Evolutionary conservation across 2,113 vertebrate genomes (phyloP).

Genomic region (Cepphus grylle): DNA sequence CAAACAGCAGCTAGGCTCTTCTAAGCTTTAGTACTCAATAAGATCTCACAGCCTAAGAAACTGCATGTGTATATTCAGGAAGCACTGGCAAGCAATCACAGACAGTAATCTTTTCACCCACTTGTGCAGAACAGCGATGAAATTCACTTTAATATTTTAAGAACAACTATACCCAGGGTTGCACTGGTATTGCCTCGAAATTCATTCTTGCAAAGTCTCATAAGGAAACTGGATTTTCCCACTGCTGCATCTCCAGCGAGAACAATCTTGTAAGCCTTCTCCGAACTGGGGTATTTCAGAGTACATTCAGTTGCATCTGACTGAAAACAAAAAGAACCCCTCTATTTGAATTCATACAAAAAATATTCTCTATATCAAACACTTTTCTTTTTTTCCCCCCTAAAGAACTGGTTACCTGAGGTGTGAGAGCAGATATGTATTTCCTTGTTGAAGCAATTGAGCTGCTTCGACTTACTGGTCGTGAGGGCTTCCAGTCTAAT

Average conservation of each 20-base stretch:
- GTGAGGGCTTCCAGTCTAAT: slow-evolving; percentile 78
- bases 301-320: slow-evolving; percentile 48
- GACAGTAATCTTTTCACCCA: background rate
- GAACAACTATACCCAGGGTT: slow-evolving; percentile 82
- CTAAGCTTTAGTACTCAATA: background rate
- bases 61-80: rapidly evolving
- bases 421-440: slow-evolving; percentile 80
- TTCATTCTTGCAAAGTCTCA: slow-evolving; percentile 95
- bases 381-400: background rate
- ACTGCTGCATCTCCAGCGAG: slow-evolving; percentile 93
- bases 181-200: slow-evolving; percentile 86
- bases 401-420: slow-evolving; percentile 72
- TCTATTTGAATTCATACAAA: background rate
- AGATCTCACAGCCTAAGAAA: background rate
- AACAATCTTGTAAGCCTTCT: slow-evolving; percentile 91
- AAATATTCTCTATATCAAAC: background rate
- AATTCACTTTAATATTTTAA: background rate
- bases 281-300: slow-evolving; percentile 74
- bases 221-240: slow-evolving; percentile 96
- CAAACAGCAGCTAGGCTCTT: background rate
- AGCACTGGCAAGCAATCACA: background rate
- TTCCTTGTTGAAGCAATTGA: slow-evolving; percentile 69
- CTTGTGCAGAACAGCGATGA: background rate
- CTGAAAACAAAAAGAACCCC: slow-evolving; percentile 39
- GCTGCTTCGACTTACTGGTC: slow-evolving; percentile 56